phyloP scores from a whole-genome alignment of 2,888 invertebrate genomes.

The Tiliacea citrago region DNA sequence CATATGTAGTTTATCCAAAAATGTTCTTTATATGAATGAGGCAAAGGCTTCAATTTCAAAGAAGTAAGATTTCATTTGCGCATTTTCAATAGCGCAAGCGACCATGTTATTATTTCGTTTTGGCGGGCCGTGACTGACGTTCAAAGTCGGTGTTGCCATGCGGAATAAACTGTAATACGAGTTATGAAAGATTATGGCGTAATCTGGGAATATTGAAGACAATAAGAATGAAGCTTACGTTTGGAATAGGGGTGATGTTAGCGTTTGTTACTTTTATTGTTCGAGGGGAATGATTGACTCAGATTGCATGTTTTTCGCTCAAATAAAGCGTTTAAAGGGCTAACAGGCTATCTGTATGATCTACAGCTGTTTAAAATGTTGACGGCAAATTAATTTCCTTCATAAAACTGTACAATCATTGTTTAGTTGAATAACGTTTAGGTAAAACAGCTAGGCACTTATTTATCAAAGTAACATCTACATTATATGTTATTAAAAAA shows the following conservation, averaged over 20 bases:
- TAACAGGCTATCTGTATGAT: neutral
- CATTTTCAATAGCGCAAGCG: constrained; percentile 49
- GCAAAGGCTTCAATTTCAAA: constrained; percentile 63
- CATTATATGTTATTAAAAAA: neutral
- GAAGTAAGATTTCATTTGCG: constrained; percentile 54
- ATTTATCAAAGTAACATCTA: neutral
- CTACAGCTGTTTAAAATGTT: neutral
- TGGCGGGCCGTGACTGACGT: constrained; percentile 88
- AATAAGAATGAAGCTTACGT: constrained; percentile 88
- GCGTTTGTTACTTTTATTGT: constrained; percentile 75
- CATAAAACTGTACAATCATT: neutral
- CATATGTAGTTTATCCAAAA: constrained; percentile 49
- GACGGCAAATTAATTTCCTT: neutral
- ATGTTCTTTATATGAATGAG: constrained; percentile 41
- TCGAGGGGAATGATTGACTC: constrained; percentile 56
- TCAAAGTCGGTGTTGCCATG: constrained; percentile 89
- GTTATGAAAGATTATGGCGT: constrained; percentile 89
- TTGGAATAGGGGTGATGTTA: constrained; percentile 60
- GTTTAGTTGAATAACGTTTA: neutral
- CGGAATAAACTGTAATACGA: constrained; percentile 90
- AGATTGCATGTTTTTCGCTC: constrained; percentile 35
- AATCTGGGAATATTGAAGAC: constrained; percentile 91
- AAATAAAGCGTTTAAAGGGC: neutral
- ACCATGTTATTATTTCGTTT: constrained; percentile 89
- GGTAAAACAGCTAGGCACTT: neutral